Conservation (phyloP, 2,888 invertebrate species). For the Sesia bembeciformis region DNA sequence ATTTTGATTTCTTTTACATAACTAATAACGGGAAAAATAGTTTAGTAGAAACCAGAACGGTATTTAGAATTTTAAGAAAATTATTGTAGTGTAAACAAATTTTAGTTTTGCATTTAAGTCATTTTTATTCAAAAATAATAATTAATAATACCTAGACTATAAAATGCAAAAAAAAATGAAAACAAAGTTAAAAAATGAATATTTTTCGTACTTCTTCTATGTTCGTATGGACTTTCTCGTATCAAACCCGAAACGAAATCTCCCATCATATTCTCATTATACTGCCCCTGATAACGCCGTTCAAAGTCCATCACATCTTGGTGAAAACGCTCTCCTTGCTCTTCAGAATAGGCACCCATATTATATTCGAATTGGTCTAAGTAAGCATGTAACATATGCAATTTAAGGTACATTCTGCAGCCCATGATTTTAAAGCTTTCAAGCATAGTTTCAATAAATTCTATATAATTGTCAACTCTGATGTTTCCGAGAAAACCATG, state of each 20-base stretch:
- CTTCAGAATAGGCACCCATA: constrained; percentile 6
- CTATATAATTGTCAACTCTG: constrained; percentile 10
- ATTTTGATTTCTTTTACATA: neutral
- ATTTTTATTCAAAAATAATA: neutral
- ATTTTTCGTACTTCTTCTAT: neutral
- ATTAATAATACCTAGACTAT: neutral
- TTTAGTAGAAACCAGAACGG: neutral
- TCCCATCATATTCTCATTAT: neutral
- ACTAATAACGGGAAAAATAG: neutral
- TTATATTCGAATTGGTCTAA: constrained; percentile 9
- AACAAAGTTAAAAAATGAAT: neutral
- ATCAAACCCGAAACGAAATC: neutral
- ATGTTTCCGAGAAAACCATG: constrained; percentile 11
- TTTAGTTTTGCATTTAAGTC: neutral
- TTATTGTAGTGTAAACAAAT: neutral
- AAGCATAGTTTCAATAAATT: constrained; percentile 6
- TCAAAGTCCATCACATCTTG: constrained; percentile 5
- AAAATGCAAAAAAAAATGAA: neutral
- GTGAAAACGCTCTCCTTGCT: constrained; percentile 8
- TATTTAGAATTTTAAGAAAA: neutral
- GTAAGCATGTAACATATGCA: constrained; percentile 8
- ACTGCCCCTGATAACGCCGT: constrained; percentile 5
- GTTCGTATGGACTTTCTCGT: neutral
- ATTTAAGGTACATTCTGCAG: constrained; percentile 7
- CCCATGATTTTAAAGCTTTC: constrained; percentile 2